These are phyloP conservation scores for Mormyrus hasselquistii DNA, from an alignment of 2,797 vertebrate genomes.

Conservation along the genomic window DNA sequence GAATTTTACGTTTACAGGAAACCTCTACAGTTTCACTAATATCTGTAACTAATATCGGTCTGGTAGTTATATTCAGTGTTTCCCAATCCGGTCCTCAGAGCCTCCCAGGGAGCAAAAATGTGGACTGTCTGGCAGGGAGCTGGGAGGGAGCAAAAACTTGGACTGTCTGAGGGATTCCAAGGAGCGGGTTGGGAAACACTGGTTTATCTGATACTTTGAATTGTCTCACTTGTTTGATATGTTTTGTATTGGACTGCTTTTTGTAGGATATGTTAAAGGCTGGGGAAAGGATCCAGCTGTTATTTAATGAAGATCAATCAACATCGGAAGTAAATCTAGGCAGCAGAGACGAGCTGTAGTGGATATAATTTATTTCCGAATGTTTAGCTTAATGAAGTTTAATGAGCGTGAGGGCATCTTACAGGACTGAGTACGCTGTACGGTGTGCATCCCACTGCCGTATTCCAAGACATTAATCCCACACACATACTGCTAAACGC, in stretches of 20 bases:
- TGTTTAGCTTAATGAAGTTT: not conserved
- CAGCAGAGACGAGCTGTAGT: conserved; percentile 67
- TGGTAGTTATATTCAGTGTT: not conserved
- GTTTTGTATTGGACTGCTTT: not conserved
- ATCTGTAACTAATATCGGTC: not conserved
- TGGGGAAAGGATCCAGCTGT: conserved; percentile 58
- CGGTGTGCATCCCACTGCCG: not conserved
- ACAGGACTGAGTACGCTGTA: not conserved
- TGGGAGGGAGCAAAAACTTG: not conserved
- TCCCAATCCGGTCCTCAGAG: not conserved
- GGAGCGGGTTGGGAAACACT: not conserved
- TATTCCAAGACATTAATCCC: not conserved
- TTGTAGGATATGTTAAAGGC: conserved; percentile 68
- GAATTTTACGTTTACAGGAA: not conserved
- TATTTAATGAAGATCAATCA: conserved; percentile 43
- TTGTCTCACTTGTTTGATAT: not conserved
- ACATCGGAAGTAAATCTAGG: conserved; percentile 54
- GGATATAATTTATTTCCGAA: not conserved
- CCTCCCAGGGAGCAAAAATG: no score
- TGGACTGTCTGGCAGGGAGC: not conserved
- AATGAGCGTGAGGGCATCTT: not conserved
- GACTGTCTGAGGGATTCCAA: not conserved
- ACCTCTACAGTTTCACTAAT: not conserved
- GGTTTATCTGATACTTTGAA: not conserved
- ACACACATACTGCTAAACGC: not conserved